These are phyloP conservation scores for Drosophila santomea DNA, from an alignment of 1,140 invertebrate species.

Conservation along the genomic window DNA sequence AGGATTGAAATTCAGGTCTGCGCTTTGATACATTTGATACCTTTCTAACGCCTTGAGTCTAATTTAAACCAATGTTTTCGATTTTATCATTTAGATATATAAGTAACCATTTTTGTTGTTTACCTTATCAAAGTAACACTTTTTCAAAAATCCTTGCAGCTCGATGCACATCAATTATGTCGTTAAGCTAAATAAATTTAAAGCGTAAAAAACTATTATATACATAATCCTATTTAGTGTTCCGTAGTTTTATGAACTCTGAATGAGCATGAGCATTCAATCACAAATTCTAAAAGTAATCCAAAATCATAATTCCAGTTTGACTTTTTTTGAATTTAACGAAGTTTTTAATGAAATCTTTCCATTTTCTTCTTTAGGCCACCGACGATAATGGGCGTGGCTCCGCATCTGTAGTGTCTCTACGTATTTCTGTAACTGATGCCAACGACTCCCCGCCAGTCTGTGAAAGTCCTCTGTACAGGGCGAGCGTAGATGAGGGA, in stretches of 20 bases:
- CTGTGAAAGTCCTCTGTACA: conserved; percentile 90
- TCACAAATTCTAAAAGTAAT: background rate
- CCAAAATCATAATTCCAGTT: too few species aligned
- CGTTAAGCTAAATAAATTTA: conserved; percentile 2
- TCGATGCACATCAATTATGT: background rate
- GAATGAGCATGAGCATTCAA: background rate
- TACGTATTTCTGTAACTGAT: conserved; percentile 92
- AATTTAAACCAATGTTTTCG: background rate
- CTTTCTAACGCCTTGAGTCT: background rate
- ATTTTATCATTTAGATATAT: too few species aligned
- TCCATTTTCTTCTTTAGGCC: conserved; percentile 86
- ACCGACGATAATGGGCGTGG: conserved; percentile 93
- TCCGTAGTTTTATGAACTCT: too few species aligned
- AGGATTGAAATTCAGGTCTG: conserved; percentile 17
- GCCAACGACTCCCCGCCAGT: conserved; percentile 94
- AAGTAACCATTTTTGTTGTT: background rate
- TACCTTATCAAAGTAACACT: too few species aligned
- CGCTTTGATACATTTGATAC: background rate
- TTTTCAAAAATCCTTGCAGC: background rate
- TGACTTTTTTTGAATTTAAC: too few species aligned
- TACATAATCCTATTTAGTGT: background rate
- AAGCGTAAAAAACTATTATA: background rate
- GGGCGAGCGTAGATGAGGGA: conserved; percentile 93
- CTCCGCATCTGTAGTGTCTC: conserved; percentile 90
- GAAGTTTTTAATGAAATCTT: too few species aligned